Base-by-base conservation (phyloP, 1,140 invertebrate species). In the Drosophila azteca region DNA sequence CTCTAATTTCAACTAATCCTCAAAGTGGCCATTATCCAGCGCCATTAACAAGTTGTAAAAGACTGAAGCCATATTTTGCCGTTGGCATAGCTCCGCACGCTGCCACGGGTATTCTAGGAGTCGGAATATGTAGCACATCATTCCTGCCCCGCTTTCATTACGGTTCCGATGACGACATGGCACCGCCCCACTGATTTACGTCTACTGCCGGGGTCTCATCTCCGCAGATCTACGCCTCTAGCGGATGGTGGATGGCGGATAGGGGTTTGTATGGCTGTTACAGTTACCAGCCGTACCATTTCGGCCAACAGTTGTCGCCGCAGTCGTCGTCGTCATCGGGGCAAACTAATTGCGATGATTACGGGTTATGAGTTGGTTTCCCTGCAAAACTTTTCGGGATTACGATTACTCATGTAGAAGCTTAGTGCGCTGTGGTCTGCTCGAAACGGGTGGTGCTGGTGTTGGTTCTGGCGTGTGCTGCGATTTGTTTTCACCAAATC, bases 371-470 rank as follows among this genome's bases (percentile, higher is more conserved):
- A 60, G 68, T 67, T 71, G 55, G 55, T 78, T 81, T 71, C 76
- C 61, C 66, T 35, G 22, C 64, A 52, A 67, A 82, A 68, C 59
- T 64, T 67, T 73, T 65, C 39, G 48, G 63, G 68, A 70, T 70
- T 70, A 71, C 66, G 79, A 81, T 81, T 81, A 81, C 52, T 81
- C 79, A 77, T 65, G 60, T 63, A 66, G 46, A 39, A 61, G 65
- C 73, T 70, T 59, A 64, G 52, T 26, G 67, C 24, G 35, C 51
- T 55, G 59, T 57, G 70, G 54, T 65, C 57, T 46, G 26, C 41
- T 49, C 13, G 53, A 43, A 46, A 46, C 20, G 48, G 6, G 35
- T 55, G 35, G 24, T 26, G 4, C 24, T 26, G 24, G 24, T 26
- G 24, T 26, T 26, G 24, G 4, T 26, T 5, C 39, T 22, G 66